Conservation (phyloP, 2,888 invertebrate genomes). For the Lepidocyrtinus sp. region DNA sequence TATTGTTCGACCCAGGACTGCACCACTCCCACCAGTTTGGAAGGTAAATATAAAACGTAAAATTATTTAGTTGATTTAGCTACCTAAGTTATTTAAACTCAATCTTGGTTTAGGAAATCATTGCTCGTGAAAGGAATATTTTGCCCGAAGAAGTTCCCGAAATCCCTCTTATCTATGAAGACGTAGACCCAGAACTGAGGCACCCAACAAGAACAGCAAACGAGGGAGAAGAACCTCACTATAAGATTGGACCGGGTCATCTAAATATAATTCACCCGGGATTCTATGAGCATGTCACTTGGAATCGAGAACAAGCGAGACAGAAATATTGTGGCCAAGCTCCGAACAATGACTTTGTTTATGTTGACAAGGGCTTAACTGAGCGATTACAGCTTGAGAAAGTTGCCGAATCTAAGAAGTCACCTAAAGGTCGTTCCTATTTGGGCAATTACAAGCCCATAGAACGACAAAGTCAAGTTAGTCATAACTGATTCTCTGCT, state of each 20-base stretch:
- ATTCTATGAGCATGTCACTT: conserved; percentile 58
- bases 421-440: no score
- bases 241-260: conserved; percentile 51
- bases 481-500: no score
- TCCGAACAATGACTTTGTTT: conserved; percentile 37
- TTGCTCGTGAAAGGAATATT: conserved; percentile 49
- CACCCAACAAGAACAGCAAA: conserved; percentile 42
- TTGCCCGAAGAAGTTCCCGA: conserved; percentile 35
- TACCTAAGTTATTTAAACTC: background rate
- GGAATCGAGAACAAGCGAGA: conserved; percentile 51
- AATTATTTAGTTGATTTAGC: background rate
- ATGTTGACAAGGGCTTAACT: conserved; percentile 31
- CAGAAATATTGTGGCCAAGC: conserved; percentile 36
- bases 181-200: conserved; percentile 35
- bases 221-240: conserved; percentile 60
- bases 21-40: conserved; percentile 62
- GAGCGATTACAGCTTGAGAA: no score
- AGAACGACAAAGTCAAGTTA: no score
- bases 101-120: conserved; percentile 39
- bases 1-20: conserved; percentile 51
- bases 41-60: conserved; percentile 37
- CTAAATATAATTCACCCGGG: conserved; percentile 36
- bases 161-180: conserved; percentile 45
- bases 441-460: no score
- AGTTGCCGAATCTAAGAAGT: no score